These are phyloP conservation scores for Opisthocomus hoazin DNA, from an alignment of 2,113 vertebrate species.

Conservation along the genomic window DNA sequence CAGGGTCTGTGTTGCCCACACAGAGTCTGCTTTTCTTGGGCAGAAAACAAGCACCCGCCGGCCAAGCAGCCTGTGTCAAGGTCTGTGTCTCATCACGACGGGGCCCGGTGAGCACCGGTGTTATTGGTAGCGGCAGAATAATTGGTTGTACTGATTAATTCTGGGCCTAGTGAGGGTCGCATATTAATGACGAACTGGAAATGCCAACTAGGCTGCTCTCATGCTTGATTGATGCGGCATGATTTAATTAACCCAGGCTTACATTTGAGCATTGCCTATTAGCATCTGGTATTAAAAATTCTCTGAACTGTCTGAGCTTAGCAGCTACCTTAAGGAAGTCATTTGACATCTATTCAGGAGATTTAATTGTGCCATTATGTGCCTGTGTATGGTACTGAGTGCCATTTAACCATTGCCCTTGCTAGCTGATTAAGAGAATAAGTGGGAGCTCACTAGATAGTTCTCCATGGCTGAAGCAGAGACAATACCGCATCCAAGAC, in stretches of 20 bases:
- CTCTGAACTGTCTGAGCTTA: neutral
- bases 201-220: neutral
- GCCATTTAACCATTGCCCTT: conserved; percentile 17
- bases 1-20: neutral
- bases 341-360: conserved; percentile 1
- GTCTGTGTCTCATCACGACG: neutral
- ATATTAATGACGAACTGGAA: neutral
- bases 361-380: conserved; percentile 29
- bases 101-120: neutral
- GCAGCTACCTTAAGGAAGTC: conserved; percentile 20
- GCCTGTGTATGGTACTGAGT: neutral
- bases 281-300: neutral
- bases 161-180: neutral
- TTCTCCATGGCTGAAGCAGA: neutral
- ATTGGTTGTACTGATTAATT: neutral
- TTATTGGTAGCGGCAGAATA: neutral
- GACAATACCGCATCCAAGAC: fast-evolving
- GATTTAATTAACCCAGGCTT: conserved; percentile 17
- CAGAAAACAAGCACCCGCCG: fast-evolving
- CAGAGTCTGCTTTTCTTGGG: fast-evolving
- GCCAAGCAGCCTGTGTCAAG: neutral
- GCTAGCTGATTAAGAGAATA: neutral
- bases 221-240: neutral
- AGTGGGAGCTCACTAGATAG: neutral
- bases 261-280: neutral